Conservation (phyloP, 2,797 vertebrate genomes). For the Halcyon chelicuti region DNA sequence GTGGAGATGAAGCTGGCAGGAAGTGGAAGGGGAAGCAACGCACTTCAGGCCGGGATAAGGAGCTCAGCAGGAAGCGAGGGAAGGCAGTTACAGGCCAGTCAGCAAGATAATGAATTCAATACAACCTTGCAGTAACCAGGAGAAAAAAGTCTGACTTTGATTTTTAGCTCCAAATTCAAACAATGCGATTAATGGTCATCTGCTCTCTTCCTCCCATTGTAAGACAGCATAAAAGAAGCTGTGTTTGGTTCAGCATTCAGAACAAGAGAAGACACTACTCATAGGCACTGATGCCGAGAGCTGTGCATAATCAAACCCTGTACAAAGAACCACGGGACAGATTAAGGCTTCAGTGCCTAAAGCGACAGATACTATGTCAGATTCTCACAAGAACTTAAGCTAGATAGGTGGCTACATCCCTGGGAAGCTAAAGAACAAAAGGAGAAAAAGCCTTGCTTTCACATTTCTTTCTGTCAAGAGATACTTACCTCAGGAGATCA, state of each 20-base stretch:
- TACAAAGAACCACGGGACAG: not conserved
- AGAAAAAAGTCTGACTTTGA: slow-evolving; percentile 5
- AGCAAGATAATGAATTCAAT: slow-evolving; percentile 23
- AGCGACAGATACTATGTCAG: not conserved
- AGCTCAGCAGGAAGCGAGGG: slow-evolving; percentile 19
- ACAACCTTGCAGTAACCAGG: not conserved
- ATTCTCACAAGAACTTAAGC: not conserved
- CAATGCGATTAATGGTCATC: not conserved
- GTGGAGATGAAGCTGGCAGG: slow-evolving; percentile 18
- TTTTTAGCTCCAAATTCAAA: slow-evolving; percentile 34
- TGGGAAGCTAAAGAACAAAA: not conserved
- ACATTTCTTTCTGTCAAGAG: not conserved
- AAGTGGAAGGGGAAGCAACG: slow-evolving; percentile 57
- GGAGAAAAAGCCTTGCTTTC: not conserved
- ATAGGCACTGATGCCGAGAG: not conserved
- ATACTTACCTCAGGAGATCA: rapidly evolving
- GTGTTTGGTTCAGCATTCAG: slow-evolving; percentile 5
- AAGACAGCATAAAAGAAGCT: not conserved
- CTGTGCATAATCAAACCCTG: not conserved
- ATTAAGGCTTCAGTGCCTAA: not conserved
- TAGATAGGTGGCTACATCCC: not conserved
- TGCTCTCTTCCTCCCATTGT: slow-evolving; percentile 41
- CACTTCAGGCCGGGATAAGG: not conserved
- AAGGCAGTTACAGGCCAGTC: not conserved
- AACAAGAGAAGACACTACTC: not conserved